phyloP scores from a whole-genome alignment of 2,888 invertebrate genomes.

The Geotrupes spiniger region DNA sequence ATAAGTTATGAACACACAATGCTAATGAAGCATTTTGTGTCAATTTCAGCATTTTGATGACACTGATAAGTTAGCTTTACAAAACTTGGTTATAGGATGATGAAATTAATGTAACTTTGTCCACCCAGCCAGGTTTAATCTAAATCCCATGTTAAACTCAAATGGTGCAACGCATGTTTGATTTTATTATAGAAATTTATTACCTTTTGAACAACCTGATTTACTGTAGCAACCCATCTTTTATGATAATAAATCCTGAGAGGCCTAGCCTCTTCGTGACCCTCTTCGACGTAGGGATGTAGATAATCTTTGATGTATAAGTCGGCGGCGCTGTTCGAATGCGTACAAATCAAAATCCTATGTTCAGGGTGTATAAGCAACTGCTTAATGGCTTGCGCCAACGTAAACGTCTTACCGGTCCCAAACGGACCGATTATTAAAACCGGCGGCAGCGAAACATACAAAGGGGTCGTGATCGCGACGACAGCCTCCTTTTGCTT shows the following conservation, averaged over 20 bases:
- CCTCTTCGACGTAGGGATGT: slow-evolving; percentile 69
- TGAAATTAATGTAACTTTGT: no score
- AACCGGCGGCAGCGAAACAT: slow-evolving; percentile 65
- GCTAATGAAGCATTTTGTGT: no score
- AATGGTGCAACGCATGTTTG: no score
- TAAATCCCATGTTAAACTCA: no score
- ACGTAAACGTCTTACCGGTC: slow-evolving; percentile 83
- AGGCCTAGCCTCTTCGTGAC: slow-evolving; percentile 65
- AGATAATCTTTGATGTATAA: slow-evolving; percentile 81
- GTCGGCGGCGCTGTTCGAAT: slow-evolving; percentile 85
- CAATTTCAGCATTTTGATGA: no score
- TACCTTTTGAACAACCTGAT: slow-evolving; percentile 65
- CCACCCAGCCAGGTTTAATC: no score
- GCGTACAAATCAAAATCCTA: slow-evolving; percentile 77
- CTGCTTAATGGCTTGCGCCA: slow-evolving; percentile 71
- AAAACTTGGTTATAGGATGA: no score
- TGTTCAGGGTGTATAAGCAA: slow-evolving; percentile 62
- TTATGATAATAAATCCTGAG: slow-evolving; percentile 77
- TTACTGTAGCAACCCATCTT: slow-evolving; percentile 76
- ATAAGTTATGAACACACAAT: no score
- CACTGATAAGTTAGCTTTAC: no score
- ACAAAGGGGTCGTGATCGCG: slow-evolving; percentile 68
- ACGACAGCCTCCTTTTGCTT: slow-evolving; percentile 78
- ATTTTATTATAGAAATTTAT: no score
- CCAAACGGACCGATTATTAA: slow-evolving; percentile 76